Evolutionary conservation across 2,797 vertebrate species (phyloP), one percentile per base, ranked within the genome.

Genomic region (Lerista edwardsae): DNA sequence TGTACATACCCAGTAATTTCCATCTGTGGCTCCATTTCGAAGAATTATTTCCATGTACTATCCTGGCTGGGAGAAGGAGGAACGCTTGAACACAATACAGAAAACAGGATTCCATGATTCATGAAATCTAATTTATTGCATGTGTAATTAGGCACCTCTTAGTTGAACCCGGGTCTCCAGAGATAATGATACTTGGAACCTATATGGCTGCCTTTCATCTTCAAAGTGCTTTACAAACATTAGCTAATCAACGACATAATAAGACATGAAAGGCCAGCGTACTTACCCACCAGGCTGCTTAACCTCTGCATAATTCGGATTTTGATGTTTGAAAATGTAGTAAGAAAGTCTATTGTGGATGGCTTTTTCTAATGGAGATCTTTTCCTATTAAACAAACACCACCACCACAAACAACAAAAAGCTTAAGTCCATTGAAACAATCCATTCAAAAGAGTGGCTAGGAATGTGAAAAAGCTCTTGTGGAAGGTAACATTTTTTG

Each of bases 111-210:
- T 92, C 90, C 75, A 61, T 87, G 93, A 89, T 91, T 93, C 92
- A 94, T 94, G 94, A 94, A 92, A 87, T 90, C 92, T 94, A 94
- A 95, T 94, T 94, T 94, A 95, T 94, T 94, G 94, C 91, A 94
- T 94, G 87, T 90, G 92, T 93, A 95, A 95, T 95, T 93, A 93
- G 92, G 90, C 91, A 94, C 93, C 92, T 95, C 91, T 93, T 88
- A 92, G 92, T 88, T 91, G 89, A 93, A 93, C 90, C 82, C 79
- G 67, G 86, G 91, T 93, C 93, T 91, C 94, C 75, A 87, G 93
- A 93, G 93, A 93, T 94, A 93, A 94, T 95, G 94, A 93, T 90
- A 91, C 90, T 94, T 93, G 91, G 90, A 93, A 94, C 92, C 91
- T 92, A 94, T 90, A 94, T 68, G 88, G 72, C 82, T 89, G 91